Evolutionary conservation across 2,113 vertebrate genomes (phyloP), one percentile per base, ranked within the genome.

Genomic region (Passer domesticus): DNA sequence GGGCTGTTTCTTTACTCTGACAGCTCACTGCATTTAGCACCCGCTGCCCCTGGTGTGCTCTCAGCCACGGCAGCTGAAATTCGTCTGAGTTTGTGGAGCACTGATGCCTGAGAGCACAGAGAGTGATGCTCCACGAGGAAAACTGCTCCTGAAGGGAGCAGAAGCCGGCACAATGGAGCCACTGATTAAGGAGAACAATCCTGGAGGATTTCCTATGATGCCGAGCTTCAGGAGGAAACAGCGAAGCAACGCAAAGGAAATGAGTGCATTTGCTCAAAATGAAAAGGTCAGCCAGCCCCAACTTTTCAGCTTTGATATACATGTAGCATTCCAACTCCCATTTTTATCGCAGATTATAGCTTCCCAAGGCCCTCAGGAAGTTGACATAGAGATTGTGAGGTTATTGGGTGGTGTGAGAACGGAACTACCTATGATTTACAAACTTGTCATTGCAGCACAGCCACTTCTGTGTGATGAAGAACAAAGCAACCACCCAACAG

Each of bases 361-460:
- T 96, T 96, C 92, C 89, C 92, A 81, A 96, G 82, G 91, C 46
- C 91, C 74, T 86, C 95, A 84, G 95, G 95, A 97, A 96, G 95
- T 4, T 94, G 88, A 94, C 83, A 83, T 70, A 64, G 88, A 62
- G 92, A 92, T 83, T 95, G 90, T 64, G 53, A 95, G 87, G 95
- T 92, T 92, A 82, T 63, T 68, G 92, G 94, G 93, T 76, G 92
- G 86, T 95, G 87, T 96, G 92, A 92, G 95, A 96, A 97, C 91
- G 91, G 91, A 97, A 96, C 93, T 79, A 35, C 39, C 74, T 22
- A 6, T 77, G 83, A 94, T 92, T 96, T 97, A 92, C 92, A 91
- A 84, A 97, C 60, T 60, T 79, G 81, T 80, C 91, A 60, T 78
- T 77, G 90, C 90, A 80, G 91, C 92, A 33, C 41, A 59, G 83